Base-by-base conservation (phyloP, 2,888 invertebrate species). In the Pheosia gnoma region DNA sequence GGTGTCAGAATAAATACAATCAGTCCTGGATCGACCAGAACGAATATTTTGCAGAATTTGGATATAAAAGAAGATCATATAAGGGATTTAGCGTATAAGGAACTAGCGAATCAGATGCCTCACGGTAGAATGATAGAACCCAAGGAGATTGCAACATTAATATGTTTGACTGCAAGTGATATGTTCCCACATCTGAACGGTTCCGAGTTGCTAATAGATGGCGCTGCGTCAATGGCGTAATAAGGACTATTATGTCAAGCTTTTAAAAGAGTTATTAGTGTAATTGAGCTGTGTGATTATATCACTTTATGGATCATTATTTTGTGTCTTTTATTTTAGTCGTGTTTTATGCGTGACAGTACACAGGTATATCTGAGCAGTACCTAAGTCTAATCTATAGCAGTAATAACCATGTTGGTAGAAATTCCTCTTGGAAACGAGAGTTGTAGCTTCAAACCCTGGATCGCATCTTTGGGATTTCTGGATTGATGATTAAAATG, bases 1-100 rank as follows among this genome's bases (percentile, higher is more conserved):
- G 87, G 86, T 11, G 81, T 87, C 0, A 79, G 86, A 59, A 82
- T 87, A 4, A 87, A 87, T 59, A 78, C 78, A 0, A 72, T 87
- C 39, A 81, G 80, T 51, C 85, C 86, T 2, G 87, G 87, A 2
- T 66, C 77, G 9, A 83, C 83, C 0, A 82, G 77, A 38, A 83
- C 83, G 5, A 82, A 83, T 58, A 78, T 84, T 57, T 52, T 84
- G 49, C 60, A 74, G 4, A 80, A 80, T 70, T 54, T 85, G 5
- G 72, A 82, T 10, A 63, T 77, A 10, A 36, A 45, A 0, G 71
- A 70, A 9, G 63, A 75, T 7, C 61, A 72, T 7, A 45, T 62
- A 2, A 69, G 74, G 53, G 67, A 71, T 5, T 39, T 65, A 1
- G 67, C 74, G 5, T 79, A 79, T 49, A 73, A 79, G 0, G 60